Evolutionary conservation across 2,888 invertebrate species (phyloP), one percentile per base, ranked within the genome.

Genomic region (Colletes collaris): DNA sequence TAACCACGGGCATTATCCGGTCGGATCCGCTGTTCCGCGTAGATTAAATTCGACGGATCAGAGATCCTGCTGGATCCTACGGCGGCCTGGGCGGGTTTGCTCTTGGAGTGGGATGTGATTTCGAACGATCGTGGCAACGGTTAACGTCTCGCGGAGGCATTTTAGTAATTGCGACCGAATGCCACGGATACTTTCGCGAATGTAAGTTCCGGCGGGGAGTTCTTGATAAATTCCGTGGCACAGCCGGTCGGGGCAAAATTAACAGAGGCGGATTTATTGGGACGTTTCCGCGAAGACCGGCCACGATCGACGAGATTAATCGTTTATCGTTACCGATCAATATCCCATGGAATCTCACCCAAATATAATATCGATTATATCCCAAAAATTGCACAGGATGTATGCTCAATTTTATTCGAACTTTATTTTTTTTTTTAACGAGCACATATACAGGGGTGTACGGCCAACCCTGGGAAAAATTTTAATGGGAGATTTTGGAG

Each of bases 11-110:
- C 73, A 67, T 71, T 74, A 64, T 79, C 83, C 80, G 67, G 72
- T 83, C 56, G 71, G 67, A 69, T 79, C 66, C 55, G 58, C 16
- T 50, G 65, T 40, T 53, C 68, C 65, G 69, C 63, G 71, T 60
- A 76, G 80, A 83, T 83, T 83, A 83, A 83, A 83, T 80, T 77
- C 79, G 74, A 63, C 56, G 79, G 79, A 79, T 83, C 83, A 83
- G 76, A 75, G 76, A 75, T 74, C 46, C 81, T 65, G 53, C 62
- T 52, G 73, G 40, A 44, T 27, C 27, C 10, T 11, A 37, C 63
- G 67, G 66, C 63, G 81, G 71, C 63, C 19, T n/a, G 13, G 37
- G 16, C 16, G 40, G 63, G 19, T 19, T 16, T 27, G 37, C 13
- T 40, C 19, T n/a, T 16, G 7, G 50, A 44, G 19, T 8, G 37